Base-by-base conservation (phyloP, 2,888 invertebrate species). In the Spilarctia lutea region DNA sequence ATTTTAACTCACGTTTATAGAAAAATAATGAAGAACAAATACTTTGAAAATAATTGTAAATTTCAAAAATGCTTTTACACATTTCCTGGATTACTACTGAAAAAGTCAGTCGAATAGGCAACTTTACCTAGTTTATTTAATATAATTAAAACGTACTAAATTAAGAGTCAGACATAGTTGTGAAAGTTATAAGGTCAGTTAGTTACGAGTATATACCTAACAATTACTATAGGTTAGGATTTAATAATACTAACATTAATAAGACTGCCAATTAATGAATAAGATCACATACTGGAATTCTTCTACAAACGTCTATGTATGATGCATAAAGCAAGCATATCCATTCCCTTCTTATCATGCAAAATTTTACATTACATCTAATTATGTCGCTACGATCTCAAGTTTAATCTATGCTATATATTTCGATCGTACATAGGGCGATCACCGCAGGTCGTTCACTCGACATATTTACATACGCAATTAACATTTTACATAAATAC, bases 381-480 rank as follows among this genome's bases (percentile, higher is more conserved):
- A 65, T 65, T n/a, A 30, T 33, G 33, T 68, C 45, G 68, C 18
- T 56, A 35, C 13, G 56, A 56, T 24, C 56, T 63, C 18, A 27
- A 16, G 42, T 63, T 18, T 73, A 75, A 80, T 77, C 75, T 68
- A 68, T 13, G 48, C 65, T 74, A 71, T 71, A 70, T 73, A 75
- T 75, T 71, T 69, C 72, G 77, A 81, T 81, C 78, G 65, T 75
- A 60, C 39, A 56, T 80, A 86, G 89, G 90, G 91, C 87, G 81
- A 80, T 77, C 76, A 87, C 86, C 89, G 75, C 3, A 81, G 88
- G 88, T 88, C 86, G 68, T 79, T 86, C 87, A 85, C 79, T 76
- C 81, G 72, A 72, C 80, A 79, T 82, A 89, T 92, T 91, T 91
- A 90, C 91, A 92, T 92, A 89, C 87, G 83, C 82, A 89, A 93